phyloP scores from a whole-genome alignment of 2,797 vertebrate genomes.

The Schizopygopsis pylzovi region DNA sequence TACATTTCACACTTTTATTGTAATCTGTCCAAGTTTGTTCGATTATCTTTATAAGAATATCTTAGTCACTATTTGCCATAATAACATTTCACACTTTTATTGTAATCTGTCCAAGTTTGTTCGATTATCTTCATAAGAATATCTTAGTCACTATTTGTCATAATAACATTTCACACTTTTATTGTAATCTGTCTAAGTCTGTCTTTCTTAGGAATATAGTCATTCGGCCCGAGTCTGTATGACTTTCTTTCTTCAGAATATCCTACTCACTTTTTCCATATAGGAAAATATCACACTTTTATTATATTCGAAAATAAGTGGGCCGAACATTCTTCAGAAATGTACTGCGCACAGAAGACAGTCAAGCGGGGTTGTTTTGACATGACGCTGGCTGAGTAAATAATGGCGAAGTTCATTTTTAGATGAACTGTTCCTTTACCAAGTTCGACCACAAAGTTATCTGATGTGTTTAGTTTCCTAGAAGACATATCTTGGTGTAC shows the following conservation, averaged over 20 bases:
- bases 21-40: background rate
- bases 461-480: slow-evolving; percentile 1
- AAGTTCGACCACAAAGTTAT: slow-evolving; percentile 15
- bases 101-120: too few species aligned
- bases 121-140: too few species aligned
- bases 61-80: too few species aligned
- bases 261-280: background rate
- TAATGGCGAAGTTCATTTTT: background rate
- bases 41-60: too few species aligned
- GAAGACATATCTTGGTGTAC: background rate
- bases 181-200: background rate
- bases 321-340: background rate
- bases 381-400: background rate
- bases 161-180: background rate
- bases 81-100: too few species aligned
- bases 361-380: background rate
- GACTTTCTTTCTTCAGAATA: background rate
- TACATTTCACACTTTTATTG: background rate
- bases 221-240: background rate
- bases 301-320: background rate
- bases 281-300: background rate
- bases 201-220: background rate
- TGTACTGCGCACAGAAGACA: background rate
- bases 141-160: too few species aligned
- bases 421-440: background rate